These are phyloP conservation scores for Chanos chanos DNA, from an alignment of 2,797 vertebrate genomes.

Conservation along the genomic window DNA sequence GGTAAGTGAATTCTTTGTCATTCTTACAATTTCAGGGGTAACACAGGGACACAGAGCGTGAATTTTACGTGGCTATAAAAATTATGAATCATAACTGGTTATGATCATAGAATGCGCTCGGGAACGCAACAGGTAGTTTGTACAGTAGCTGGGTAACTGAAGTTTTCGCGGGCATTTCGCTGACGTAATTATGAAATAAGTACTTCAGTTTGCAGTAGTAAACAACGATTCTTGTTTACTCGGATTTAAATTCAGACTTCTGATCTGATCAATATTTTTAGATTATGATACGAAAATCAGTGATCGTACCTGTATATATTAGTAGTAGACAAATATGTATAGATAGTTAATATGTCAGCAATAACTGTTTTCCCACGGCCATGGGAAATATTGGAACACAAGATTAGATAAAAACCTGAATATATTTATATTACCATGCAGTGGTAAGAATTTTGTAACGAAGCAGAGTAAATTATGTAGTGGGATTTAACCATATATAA, in stretches of 20 bases:
- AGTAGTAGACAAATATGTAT: too few species aligned
- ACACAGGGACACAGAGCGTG: neutral
- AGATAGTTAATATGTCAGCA: neutral
- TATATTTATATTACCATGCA: neutral
- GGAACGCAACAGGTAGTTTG: constrained; percentile 74
- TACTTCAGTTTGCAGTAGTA: neutral
- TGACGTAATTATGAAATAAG: constrained; percentile 43
- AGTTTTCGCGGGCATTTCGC: constrained; percentile 51
- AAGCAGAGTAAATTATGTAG: too few species aligned
- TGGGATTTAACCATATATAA: too few species aligned
- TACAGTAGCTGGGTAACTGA: constrained; percentile 73
- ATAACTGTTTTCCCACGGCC: too few species aligned
- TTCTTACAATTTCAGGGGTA: constrained; percentile 8
- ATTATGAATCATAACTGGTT: constrained; percentile 84
- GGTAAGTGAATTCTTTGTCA: constrained; percentile 65
- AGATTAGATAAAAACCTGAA: neutral
- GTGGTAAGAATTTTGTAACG: neutral
- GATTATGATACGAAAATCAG: too few species aligned
- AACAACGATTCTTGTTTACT: too few species aligned
- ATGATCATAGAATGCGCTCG: constrained; percentile 73
- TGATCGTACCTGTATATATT: too few species aligned
- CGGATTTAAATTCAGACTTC: too few species aligned
- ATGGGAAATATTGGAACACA: neutral
- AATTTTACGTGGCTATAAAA: constrained; percentile 57
- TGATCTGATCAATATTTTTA: too few species aligned